Conservation (phyloP, 2,113 vertebrate species). For the Eudyptes chrysolophus region DNA sequence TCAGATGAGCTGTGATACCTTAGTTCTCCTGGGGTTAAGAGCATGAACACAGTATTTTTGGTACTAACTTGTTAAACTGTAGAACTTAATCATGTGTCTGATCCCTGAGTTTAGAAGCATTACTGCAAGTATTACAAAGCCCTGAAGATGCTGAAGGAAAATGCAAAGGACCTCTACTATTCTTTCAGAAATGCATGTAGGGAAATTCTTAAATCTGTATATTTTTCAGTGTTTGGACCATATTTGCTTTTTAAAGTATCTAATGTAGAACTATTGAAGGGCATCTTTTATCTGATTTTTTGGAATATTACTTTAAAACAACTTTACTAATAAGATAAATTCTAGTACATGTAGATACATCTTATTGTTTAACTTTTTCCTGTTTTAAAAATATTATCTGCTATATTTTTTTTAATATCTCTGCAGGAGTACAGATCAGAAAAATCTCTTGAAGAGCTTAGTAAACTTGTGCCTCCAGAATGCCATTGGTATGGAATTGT, state of each 20-base stretch:
- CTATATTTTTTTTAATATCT: background rate
- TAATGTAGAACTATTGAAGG: background rate
- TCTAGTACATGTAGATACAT: background rate
- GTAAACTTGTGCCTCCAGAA: constrained; percentile 95
- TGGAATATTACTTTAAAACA: background rate
- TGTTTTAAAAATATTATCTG: background rate
- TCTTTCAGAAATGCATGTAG: background rate
- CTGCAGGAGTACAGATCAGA: constrained; percentile 95
- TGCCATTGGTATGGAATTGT: constrained; percentile 89
- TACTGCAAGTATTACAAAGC: background rate
- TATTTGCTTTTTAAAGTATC: background rate
- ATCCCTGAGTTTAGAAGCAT: background rate
- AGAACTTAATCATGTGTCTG: background rate
- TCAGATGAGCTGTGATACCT: background rate
- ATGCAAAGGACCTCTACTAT: background rate
- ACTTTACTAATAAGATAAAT: background rate
- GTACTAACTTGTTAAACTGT: background rate
- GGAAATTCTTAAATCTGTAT: background rate
- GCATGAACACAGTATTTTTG: background rate
- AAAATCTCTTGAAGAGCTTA: constrained; percentile 95
- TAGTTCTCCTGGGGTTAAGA: background rate
- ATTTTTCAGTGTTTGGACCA: background rate
- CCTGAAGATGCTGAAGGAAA: background rate
- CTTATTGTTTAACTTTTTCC: background rate
- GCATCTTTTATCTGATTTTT: background rate